These are phyloP conservation scores for Oscheius myriophilus DNA, from an alignment of 2,888 invertebrate genomes.

Conservation along the genomic window DNA sequence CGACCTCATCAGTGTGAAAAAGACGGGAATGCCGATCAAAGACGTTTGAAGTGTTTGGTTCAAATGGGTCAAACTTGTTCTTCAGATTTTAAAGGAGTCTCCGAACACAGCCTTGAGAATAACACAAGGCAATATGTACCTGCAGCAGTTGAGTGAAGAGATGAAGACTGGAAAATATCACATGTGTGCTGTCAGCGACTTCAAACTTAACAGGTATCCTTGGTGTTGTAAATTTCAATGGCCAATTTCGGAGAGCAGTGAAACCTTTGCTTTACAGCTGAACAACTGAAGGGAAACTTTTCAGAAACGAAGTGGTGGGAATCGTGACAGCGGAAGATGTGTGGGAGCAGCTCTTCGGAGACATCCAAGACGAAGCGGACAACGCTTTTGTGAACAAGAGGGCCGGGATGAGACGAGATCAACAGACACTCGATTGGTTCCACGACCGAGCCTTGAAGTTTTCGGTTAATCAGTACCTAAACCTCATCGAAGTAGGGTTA, in stretches of 20 bases:
- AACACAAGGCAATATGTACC: constrained; percentile 7
- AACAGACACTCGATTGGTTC: constrained; percentile 22
- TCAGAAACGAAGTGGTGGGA: constrained; percentile 18
- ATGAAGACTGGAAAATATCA: constrained; percentile 20
- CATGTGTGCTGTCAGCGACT: constrained; percentile 21
- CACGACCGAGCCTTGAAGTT: background rate
- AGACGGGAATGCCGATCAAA: background rate
- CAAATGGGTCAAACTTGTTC: background rate
- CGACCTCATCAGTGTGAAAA: constrained; percentile 8
- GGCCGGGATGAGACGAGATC: constrained; percentile 12
- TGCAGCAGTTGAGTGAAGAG: constrained; percentile 15
- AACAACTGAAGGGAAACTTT: background rate
- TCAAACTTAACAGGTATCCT: too few species aligned
- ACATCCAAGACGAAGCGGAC: constrained; percentile 22
- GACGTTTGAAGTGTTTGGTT: too few species aligned
- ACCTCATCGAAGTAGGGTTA: background rate
- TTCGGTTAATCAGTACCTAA: constrained; percentile 10
- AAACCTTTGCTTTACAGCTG: too few species aligned
- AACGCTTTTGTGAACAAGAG: constrained; percentile 17
- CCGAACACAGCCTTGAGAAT: constrained; percentile 5
- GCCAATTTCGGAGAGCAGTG: too few species aligned
- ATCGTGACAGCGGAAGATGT: constrained; percentile 24
- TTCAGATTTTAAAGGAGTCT: constrained; percentile 11
- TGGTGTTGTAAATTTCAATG: too few species aligned
- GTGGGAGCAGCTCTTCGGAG: constrained; percentile 24